Evolutionary conservation across 2,113 vertebrate genomes (phyloP), one percentile per base, ranked within the genome.

Genomic region (Sander lucioperca): DNA sequence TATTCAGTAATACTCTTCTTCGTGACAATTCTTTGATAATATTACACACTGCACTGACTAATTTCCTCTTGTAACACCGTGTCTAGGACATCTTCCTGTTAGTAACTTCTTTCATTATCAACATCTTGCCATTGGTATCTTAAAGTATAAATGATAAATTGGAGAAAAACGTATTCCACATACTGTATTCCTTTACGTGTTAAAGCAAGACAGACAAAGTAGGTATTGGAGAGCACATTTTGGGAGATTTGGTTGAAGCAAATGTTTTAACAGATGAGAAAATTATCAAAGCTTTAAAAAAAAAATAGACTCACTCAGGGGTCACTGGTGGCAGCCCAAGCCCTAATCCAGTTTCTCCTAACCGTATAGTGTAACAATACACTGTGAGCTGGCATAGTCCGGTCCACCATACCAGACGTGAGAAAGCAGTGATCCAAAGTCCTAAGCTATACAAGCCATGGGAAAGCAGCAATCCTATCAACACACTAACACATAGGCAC

Each of bases 391-490:
- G 77, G 80, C 87, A 86, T 39, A 16, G 79, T 51, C 58, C 12
- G 13, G 33, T 63, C 71, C 66, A 79, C 77, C 75, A 67, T 69
- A 82, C 50, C 82, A 70, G 79, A 79, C 65, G 76, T 89, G 86
- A 88, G 90, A 93, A 88, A 84, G 88, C 88, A 85, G 84, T 87
- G 90, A 93, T 91, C 89, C 90, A 86, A 66, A 85, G 73, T 67
- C 6, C 64, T 39, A 67, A 85, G 80, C 74, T 79, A 82, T 79
- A 86, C 65, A 76, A 92, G 87, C 79, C 88, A 91, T 91, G 91
- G 88, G 92, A 93, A 91, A 91, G 91, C 76, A 84, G 83, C 74
- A 70, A 54, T 74, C 25, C 85, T 76, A 71, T 25, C 74, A 73
- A 85, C 56, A 85, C 77, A 70, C 72, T 23, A 30, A 66, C 77